Evolutionary conservation across 2,888 invertebrate genomes (phyloP).

Genomic region (Protonemura montana): DNA sequence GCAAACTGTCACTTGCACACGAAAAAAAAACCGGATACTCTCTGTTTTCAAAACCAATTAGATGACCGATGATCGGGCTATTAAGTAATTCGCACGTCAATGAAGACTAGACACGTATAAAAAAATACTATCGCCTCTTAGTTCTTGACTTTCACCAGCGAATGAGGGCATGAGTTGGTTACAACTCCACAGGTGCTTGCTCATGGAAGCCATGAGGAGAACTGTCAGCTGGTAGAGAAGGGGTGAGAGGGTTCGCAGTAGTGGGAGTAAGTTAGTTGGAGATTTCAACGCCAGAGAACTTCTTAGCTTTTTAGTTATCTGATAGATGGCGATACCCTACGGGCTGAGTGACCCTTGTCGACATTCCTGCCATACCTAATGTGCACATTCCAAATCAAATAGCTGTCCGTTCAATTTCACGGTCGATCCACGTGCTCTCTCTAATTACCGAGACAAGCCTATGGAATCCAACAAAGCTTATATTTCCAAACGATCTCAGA

Average conservation of each 20-base stretch:
- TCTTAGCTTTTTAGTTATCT: neutral
- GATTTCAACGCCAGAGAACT: neutral
- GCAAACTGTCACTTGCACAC: neutral
- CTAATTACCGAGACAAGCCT: too few relatives aligned
- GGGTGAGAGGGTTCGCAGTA: neutral
- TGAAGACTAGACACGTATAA: conserved; percentile 36
- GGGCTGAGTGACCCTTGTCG: too few relatives aligned
- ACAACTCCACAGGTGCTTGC: conserved; percentile 21
- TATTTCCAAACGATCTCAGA: too few relatives aligned
- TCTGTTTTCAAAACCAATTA: neutral
- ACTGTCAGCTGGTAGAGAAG: neutral
- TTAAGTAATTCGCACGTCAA: conserved; percentile 37
- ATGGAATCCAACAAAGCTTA: neutral
- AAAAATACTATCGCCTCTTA: neutral
- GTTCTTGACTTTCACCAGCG: conserved; percentile 29
- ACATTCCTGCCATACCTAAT: too few relatives aligned
- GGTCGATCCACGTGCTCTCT: too few relatives aligned
- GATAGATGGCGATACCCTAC: too few relatives aligned
- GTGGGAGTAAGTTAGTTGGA: neutral
- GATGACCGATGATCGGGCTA: conserved; percentile 9
- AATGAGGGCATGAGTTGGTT: conserved; percentile 16
- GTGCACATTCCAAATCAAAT: too few relatives aligned
- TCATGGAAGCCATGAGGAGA: conserved; percentile 7
- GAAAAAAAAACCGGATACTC: neutral
- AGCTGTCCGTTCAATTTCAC: too few relatives aligned